phyloP scores from a whole-genome alignment of 2,888 invertebrate genomes.

The Sarcophaga rosellei region DNA sequence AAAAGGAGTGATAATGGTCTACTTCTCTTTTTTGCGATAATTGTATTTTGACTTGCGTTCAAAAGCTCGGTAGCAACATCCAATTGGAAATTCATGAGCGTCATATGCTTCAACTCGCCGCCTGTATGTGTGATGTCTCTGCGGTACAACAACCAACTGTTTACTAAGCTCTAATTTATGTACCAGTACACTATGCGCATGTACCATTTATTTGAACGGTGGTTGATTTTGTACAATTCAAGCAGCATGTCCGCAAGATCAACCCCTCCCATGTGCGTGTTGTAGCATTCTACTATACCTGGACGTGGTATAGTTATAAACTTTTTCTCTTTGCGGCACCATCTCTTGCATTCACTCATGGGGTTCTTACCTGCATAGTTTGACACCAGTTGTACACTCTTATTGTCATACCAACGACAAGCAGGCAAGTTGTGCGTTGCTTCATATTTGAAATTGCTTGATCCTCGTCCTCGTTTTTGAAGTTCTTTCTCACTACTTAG shows the following conservation, averaged over 20 bases:
- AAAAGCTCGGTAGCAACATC: no score
- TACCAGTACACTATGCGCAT: no score
- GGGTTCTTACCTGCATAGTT: conserved; percentile 59
- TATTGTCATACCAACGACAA: conserved; percentile 69
- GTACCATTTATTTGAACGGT: conserved; percentile 30
- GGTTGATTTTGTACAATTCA: conserved; percentile 56
- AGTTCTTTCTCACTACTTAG: conserved; percentile 57
- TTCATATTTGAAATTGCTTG: conserved; percentile 65
- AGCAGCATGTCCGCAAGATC: conserved; percentile 59
- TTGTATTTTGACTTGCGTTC: no score
- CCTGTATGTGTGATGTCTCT: no score
- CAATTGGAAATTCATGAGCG: no score
- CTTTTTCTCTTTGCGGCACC: conserved; percentile 62
- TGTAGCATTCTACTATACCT: no score
- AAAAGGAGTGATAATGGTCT: no score
- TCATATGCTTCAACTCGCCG: no score
- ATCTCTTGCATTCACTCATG: conserved; percentile 62
- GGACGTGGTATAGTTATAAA: no score
- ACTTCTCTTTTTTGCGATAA: no score
- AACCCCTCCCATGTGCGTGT: conserved; percentile 42
- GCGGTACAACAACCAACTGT: no score
- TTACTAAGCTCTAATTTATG: no score
- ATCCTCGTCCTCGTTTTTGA: conserved; percentile 62
- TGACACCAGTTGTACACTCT: conserved; percentile 66
- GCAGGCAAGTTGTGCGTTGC: conserved; percentile 61